These are phyloP conservation scores for Mythimna albipuncta DNA, from an alignment of 2,888 invertebrate species.

Conservation along the genomic window DNA sequence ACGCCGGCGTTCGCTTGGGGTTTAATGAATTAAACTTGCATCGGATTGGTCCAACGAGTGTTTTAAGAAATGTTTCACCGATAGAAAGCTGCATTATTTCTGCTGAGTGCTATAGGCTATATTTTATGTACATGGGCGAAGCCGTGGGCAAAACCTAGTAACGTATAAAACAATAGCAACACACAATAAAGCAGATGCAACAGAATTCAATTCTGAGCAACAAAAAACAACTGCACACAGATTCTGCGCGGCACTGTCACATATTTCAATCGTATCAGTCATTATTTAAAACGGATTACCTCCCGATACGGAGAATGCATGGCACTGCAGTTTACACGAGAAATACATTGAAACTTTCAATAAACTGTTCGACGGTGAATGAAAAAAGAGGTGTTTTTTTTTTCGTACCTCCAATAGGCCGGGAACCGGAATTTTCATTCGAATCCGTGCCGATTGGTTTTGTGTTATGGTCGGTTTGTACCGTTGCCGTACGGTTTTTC, in stretches of 20 bases:
- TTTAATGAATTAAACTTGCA: too few species aligned
- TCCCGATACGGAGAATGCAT: slow-evolving; percentile 34
- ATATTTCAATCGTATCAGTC: slow-evolving; percentile 58
- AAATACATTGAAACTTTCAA: slow-evolving; percentile 64
- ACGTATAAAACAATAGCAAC: background rate
- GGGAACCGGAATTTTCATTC: slow-evolving; percentile 61
- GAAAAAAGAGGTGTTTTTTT: slow-evolving; percentile 39
- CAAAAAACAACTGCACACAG: slow-evolving; percentile 3
- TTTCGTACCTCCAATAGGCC: slow-evolving; percentile 30
- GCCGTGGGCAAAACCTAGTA: too few species aligned
- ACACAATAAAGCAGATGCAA: slow-evolving; percentile 7
- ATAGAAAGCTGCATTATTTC: too few species aligned
- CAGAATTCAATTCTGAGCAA: slow-evolving; percentile 27
- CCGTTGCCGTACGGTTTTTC: slow-evolving; percentile 15
- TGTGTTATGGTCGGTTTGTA: slow-evolving; percentile 41
- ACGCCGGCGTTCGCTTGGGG: too few species aligned
- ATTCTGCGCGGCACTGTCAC: slow-evolving; percentile 30
- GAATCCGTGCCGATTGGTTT: slow-evolving; percentile 61
- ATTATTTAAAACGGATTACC: slow-evolving; percentile 58
- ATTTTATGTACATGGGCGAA: too few species aligned
- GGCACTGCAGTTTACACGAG: slow-evolving; percentile 60
- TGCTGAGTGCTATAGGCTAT: too few species aligned
- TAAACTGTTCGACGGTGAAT: slow-evolving; percentile 47
- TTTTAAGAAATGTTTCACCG: too few species aligned
- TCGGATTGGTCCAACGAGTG: too few species aligned